These are phyloP conservation scores for Pseudois nayaur DNA, from an alignment of 2,113 vertebrate genomes.

Conservation along the genomic window DNA sequence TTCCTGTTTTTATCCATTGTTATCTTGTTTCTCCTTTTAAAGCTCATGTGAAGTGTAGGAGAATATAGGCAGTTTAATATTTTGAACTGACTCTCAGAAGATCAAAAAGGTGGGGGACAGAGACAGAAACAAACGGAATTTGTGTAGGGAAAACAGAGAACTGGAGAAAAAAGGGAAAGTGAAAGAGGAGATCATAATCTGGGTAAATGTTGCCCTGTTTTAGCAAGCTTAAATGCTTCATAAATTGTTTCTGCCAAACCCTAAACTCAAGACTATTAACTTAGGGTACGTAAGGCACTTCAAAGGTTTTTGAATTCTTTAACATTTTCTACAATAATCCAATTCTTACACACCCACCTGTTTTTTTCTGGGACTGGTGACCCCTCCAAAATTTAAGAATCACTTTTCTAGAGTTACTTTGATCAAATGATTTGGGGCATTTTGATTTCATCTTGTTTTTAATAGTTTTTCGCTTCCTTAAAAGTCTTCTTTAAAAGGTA, in stretches of 20 bases:
- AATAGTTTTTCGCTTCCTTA: not conserved
- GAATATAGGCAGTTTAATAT: not conserved
- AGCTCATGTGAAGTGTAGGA: not conserved
- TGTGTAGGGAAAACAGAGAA: not conserved
- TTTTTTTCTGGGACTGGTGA: not conserved
- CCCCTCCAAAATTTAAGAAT: not conserved
- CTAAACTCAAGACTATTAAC: not conserved
- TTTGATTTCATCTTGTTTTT: slow-evolving; percentile 40
- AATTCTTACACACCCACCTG: not conserved
- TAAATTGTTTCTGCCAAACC: not conserved
- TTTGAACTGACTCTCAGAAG: not conserved
- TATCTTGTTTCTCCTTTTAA: not conserved
- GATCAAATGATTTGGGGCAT: not conserved
- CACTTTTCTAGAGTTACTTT: not conserved
- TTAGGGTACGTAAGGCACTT: not conserved
- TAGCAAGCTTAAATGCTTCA: not conserved
- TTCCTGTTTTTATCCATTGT: not conserved
- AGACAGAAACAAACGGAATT: not conserved
- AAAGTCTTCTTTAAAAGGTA: slow-evolving; percentile 2
- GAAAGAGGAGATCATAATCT: not conserved
- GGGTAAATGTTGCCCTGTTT: not conserved
- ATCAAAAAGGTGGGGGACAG: not conserved
- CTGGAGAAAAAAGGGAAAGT: not conserved
- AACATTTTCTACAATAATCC: not conserved
- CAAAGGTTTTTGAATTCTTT: not conserved